A percentile compares a stretch with the other conserved stretches of the same genome.
Evolutionary conservation across 2,888 invertebrate genomes (phyloP).

Genomic region (Drosophila neonasuta): DNA sequence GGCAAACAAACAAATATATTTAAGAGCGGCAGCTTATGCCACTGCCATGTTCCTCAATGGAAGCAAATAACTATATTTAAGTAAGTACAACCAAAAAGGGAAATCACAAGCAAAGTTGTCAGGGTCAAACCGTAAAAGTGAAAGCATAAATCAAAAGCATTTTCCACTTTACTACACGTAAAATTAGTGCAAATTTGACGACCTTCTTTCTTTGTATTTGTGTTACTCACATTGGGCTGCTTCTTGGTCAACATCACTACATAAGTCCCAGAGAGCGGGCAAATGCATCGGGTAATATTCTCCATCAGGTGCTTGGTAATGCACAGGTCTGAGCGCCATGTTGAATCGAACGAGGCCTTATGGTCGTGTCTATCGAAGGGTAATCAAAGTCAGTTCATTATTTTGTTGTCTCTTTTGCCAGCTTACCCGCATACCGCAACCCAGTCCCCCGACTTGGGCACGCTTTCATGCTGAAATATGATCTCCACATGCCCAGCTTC

Average conservation of each 20-base stretch:
- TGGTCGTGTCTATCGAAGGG: conserved; percentile 78
- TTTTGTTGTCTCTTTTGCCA: too few species aligned
- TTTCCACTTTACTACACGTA: conserved; percentile 32
- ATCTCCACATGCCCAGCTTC: conserved; percentile 82
- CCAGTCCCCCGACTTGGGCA: conserved; percentile 80
- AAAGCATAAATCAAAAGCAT: conserved; percentile 40
- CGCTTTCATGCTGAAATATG: conserved; percentile 82
- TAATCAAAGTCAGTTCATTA: neutral
- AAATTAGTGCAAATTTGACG: conserved; percentile 13
- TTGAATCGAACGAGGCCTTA: conserved; percentile 83
- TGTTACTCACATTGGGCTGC: conserved; percentile 82
- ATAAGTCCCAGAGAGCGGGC: conserved; percentile 85
- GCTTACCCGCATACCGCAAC: conserved; percentile 82
- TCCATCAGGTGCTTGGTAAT: conserved; percentile 83
- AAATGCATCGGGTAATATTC: conserved; percentile 85
- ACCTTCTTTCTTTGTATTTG: neutral
- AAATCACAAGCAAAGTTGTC: conserved; percentile 3
- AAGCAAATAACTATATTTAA: neutral
- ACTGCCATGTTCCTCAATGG: conserved; percentile 7
- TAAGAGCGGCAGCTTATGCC: neutral
- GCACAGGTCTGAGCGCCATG: conserved; percentile 86
- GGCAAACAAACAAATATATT: conserved; percentile 7
- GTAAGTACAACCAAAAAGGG: neutral
- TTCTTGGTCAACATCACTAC: conserved; percentile 85
- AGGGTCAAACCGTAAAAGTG: conserved; percentile 12